Conservation (phyloP, 1,140 invertebrate genomes). For the Drusus annulatus region DNA sequence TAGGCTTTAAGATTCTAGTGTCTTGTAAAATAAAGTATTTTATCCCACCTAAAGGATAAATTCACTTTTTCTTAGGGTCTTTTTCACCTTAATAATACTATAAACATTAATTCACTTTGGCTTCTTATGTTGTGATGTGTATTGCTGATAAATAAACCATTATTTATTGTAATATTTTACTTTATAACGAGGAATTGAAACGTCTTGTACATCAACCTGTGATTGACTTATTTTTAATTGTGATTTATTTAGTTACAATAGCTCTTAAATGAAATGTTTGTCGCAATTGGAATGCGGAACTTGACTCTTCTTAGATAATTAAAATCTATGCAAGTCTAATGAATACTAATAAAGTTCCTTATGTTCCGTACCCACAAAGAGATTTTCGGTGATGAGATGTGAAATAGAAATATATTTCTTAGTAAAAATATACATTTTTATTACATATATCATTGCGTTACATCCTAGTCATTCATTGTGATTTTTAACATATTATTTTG, state of each 20-base stretch:
- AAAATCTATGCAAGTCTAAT: too few species aligned
- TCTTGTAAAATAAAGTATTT: conserved; percentile 15
- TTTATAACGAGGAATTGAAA: neutral
- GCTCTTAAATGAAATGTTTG: too few species aligned
- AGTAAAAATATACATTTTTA: too few species aligned
- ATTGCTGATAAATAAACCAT: too few species aligned
- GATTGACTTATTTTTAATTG: neutral
- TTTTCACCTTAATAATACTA: conserved; percentile 10
- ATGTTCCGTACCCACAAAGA: too few species aligned
- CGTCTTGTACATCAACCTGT: neutral
- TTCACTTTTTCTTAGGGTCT: neutral
- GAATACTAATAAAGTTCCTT: too few species aligned
- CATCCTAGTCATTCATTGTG: conserved; percentile 22
- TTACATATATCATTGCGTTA: neutral
- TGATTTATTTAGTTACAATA: neutral
- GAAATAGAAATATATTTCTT: too few species aligned
- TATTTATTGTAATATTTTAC: neutral
- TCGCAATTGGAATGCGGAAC: too few species aligned
- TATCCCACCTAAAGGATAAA: neutral
- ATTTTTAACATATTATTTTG: conserved; percentile 12
- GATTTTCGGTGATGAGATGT: too few species aligned
- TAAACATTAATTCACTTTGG: neutral
- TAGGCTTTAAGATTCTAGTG: conserved; percentile 26
- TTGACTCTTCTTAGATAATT: too few species aligned
- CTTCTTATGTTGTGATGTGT: too few species aligned